Conservation (phyloP, 2,797 vertebrate genomes). For the Anguilla anguilla region DNA sequence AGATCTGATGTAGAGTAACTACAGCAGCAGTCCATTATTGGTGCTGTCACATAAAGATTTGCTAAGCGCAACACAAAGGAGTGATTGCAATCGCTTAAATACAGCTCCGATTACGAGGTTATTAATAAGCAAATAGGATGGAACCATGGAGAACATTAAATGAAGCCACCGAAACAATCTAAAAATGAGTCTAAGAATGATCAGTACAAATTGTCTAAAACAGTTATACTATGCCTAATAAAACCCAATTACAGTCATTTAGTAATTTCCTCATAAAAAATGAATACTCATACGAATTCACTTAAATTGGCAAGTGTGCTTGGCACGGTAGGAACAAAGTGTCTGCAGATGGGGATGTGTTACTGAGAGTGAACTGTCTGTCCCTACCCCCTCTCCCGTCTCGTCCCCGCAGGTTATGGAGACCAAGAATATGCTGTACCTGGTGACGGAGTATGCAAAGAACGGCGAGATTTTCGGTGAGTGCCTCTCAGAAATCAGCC, state of each 20-base stretch:
- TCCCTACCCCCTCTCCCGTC: conserved; percentile 39
- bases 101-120: background rate
- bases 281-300: background rate
- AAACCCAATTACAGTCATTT: background rate
- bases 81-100: background rate
- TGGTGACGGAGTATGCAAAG: conserved; percentile 98
- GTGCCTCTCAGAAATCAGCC: conserved; percentile 47
- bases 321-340: background rate
- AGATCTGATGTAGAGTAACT: background rate
- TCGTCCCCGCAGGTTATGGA: conserved; percentile 89
- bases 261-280: background rate
- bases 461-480: conserved; percentile 99
- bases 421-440: conserved; percentile 98
- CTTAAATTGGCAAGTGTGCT: background rate
- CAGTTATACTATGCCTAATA: background rate
- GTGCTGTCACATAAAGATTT: background rate
- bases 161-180: no score
- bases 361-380: background rate
- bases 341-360: background rate
- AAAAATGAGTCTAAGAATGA: background rate
- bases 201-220: background rate
- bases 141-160: background rate
- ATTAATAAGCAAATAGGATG: background rate
- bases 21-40: background rate
- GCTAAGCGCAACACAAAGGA: background rate